Conservation (phyloP, 92 coral and sea anemone species). For the Phenganax subtilis region DNA sequence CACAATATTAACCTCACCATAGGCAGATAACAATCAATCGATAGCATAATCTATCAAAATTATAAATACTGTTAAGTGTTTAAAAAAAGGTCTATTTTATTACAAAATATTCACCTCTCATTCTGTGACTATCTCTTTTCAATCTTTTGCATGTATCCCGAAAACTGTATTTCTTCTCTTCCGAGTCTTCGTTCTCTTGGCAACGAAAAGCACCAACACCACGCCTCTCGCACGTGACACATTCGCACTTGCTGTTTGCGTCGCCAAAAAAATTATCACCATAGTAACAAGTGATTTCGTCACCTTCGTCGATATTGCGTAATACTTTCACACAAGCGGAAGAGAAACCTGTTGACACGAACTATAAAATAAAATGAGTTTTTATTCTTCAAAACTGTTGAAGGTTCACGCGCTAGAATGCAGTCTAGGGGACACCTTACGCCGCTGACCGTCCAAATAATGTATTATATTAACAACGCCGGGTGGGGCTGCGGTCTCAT, state of each 20-base stretch:
- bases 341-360: slow-evolving; percentile 85
- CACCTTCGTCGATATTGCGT: slow-evolving; percentile 89
- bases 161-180: slow-evolving; percentile 69
- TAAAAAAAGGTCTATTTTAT: too few relatives aligned
- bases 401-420: not conserved
- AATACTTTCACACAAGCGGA: slow-evolving; percentile 96
- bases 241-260: slow-evolving; percentile 84
- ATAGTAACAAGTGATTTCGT: slow-evolving; percentile 93
- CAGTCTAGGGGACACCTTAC: too few relatives aligned
- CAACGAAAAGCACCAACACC: slow-evolving; percentile 91
- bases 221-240: slow-evolving; percentile 95
- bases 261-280: slow-evolving; percentile 98
- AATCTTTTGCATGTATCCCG: slow-evolving; percentile 93
- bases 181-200: slow-evolving; percentile 43
- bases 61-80: too few relatives aligned
- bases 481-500: too few relatives aligned
- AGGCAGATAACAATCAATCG: too few relatives aligned
- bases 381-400: not conserved
- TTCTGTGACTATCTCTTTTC: slow-evolving; percentile 68
- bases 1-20: too few relatives aligned
- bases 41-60: too few relatives aligned
- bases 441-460: too few relatives aligned
- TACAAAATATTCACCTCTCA: slow-evolving; percentile 21
- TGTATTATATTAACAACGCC: too few relatives aligned
- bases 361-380: slow-evolving; percentile 41